phyloP scores from a whole-genome alignment of 2,888 invertebrate genomes.

The Cecidostiba fungosa region DNA sequence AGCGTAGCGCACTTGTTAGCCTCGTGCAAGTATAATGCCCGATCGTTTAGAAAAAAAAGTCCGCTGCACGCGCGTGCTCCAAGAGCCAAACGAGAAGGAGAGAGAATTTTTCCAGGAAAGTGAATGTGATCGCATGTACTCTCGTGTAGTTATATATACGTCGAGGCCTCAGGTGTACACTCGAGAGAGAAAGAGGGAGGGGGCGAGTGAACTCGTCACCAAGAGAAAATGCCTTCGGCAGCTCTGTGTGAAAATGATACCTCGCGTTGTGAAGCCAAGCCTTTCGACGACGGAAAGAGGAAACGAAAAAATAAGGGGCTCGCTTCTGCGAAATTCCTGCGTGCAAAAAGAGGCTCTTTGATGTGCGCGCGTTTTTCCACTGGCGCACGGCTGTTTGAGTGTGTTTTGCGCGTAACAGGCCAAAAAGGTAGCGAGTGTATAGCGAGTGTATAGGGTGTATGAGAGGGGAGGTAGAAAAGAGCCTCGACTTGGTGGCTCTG shows the following conservation, averaged over 20 bases:
- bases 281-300: slow-evolving; percentile 3
- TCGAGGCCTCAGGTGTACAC: slow-evolving; percentile 57
- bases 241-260: slow-evolving; percentile 59
- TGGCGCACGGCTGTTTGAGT: not conserved
- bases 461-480: slow-evolving; percentile 29
- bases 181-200: slow-evolving; percentile 18
- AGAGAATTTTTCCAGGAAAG: slow-evolving; percentile 1
- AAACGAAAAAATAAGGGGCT: slow-evolving; percentile 8
- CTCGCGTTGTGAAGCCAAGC: slow-evolving; percentile 6
- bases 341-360: slow-evolving; percentile 59
- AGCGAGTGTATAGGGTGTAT: not conserved
- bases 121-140: slow-evolving; percentile 7
- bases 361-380: slow-evolving; percentile 58
- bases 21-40: slow-evolving; percentile 31
- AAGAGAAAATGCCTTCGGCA: slow-evolving; percentile 24
- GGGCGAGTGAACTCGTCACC: slow-evolving; percentile 3
- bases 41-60: slow-evolving; percentile 24
- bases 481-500: slow-evolving; percentile 56
- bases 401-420: not conserved
- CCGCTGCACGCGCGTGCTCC: not conserved
- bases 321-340: slow-evolving; percentile 47
- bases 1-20: slow-evolving; percentile 31
- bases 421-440: slow-evolving; percentile 15
- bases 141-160: not conserved
- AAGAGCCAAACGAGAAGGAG: slow-evolving; percentile 4